Base-by-base conservation (phyloP, 2,888 invertebrate species). In the Spodoptera exigua region DNA sequence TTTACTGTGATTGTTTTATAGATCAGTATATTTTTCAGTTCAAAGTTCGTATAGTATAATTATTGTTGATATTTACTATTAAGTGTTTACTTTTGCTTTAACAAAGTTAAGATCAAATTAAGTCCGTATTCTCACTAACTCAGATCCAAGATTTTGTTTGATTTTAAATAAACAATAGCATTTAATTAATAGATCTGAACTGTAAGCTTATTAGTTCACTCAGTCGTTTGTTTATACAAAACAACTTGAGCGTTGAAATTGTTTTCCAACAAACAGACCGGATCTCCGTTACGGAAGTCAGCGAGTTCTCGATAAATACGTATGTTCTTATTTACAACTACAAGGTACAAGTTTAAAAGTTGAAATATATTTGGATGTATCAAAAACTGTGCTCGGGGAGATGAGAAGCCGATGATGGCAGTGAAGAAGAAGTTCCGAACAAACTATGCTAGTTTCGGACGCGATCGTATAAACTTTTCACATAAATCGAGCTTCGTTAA, bases 401-500 rank as follows among this genome's bases (percentile, higher is more conserved):
- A 81, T 74, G 78, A 78, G 80, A 75, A 72, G 74, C 70, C 78
- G 82, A 81, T 78, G 85, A 84, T 79, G 79, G 78, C 47, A 54
- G 46, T 40, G 18, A 52, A 40, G 61, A 63, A 58, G 61, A 76
- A 77, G 18, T 74, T 82, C 37, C 55, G 57, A 78, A 83, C 81
- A 82, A 85, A 84, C 83, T 82, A 77, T 72, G 78, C 80, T 80
- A 84, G 87, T 87, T 88, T 83, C 70, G 80, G 83, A 84, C 83
- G 77, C 80, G 81, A 83, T 78, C 79, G 70, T 53, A 53, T 60
- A 73, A 89, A 90, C 83, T 90, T 90, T 86, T 46, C 82, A 82
- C 88, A 90, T 90, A 89, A 90, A 89, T 89, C 84, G 84, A 74
- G 80, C 76, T 82, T 83, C 84, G 84, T 86, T 87, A 87, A 88